Evolutionary conservation across 1,140 invertebrate genomes (phyloP).

Genomic region (Stegodyphus mimosarum): DNA sequence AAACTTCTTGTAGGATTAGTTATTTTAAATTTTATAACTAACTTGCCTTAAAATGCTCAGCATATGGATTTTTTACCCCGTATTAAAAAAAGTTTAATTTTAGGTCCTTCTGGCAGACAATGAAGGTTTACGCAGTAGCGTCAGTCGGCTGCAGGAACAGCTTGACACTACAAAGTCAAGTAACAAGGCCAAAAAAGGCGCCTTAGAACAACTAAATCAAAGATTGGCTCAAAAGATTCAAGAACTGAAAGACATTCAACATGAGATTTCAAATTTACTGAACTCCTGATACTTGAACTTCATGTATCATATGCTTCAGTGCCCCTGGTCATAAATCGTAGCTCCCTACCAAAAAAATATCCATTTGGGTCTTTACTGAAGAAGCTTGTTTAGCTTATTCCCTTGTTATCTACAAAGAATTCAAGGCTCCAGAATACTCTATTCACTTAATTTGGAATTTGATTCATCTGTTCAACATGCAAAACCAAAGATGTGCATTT

Average conservation of each 20-base stretch:
- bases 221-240: slow-evolving; percentile 86
- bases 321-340: slow-evolving; percentile 45
- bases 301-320: slow-evolving; percentile 27
- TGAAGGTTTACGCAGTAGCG: slow-evolving; percentile 77
- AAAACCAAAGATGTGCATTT: slow-evolving; percentile 54
- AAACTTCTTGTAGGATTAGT: too few relatives aligned
- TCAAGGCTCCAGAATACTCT: slow-evolving; percentile 12
- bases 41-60: too few relatives aligned
- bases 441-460: slow-evolving; percentile 30
- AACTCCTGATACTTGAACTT: slow-evolving; percentile 61
- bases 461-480: slow-evolving; percentile 4
- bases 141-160: slow-evolving; percentile 83
- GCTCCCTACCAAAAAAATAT: slow-evolving; percentile 55
- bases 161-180: slow-evolving; percentile 82
- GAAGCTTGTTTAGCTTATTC: slow-evolving; percentile 35
- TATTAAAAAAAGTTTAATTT: too few relatives aligned
- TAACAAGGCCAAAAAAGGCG: slow-evolving; percentile 85
- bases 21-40: too few relatives aligned
- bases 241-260: slow-evolving; percentile 85
- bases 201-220: slow-evolving; percentile 85
- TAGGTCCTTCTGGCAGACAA: slow-evolving; percentile 76
- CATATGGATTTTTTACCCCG: too few relatives aligned
- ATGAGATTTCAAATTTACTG: slow-evolving; percentile 80
- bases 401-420: slow-evolving; percentile 17
- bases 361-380: slow-evolving; percentile 43